Percentiles rank a stretch among this genome's conserved stretches.
Evolutionary conservation across 2,797 vertebrate genomes (phyloP).

Genomic region (Chelidonichthys spinosus): DNA sequence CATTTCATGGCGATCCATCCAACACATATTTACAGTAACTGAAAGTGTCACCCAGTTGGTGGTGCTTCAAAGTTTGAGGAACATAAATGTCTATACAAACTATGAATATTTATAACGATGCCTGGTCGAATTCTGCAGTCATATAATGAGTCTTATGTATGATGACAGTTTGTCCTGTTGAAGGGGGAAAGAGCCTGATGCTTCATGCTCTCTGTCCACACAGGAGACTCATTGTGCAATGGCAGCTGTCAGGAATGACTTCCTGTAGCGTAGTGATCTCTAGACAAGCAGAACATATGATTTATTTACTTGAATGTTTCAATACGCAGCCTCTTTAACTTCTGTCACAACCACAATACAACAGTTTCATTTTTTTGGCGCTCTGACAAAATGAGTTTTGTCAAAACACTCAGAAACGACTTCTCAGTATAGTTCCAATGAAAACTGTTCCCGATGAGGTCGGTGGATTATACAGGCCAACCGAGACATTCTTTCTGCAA

Average conservation of each 20-base stretch:
- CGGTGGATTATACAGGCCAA: constrained; percentile 48
- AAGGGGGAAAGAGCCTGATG: background rate
- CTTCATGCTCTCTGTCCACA: background rate
- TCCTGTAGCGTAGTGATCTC: background rate
- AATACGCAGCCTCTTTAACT: background rate
- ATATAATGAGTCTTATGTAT: background rate
- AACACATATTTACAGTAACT: too few species aligned
- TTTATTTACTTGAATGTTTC: background rate
- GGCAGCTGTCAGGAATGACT: background rate
- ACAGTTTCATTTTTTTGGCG: background rate
- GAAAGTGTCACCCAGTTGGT: too few species aligned
- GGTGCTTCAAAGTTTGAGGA: too few species aligned
- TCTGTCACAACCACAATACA: constrained; percentile 4
- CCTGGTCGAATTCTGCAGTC: background rate
- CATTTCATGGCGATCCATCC: too few species aligned
- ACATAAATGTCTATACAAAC: too few species aligned
- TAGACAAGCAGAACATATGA: background rate
- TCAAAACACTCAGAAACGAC: constrained; percentile 36
- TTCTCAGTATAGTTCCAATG: constrained; percentile 50
- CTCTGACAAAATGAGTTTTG: background rate
- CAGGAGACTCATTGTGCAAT: background rate
- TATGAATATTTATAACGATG: too few species aligned
- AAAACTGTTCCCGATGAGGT: constrained; percentile 49
- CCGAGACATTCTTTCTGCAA: constrained; percentile 59
- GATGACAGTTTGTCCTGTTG: background rate